A percentile compares a stretch with the other conserved stretches of the same genome.
Evolutionary conservation across 2,888 invertebrate species (phyloP).

Genomic region (Heteromyza rotundicornis): DNA sequence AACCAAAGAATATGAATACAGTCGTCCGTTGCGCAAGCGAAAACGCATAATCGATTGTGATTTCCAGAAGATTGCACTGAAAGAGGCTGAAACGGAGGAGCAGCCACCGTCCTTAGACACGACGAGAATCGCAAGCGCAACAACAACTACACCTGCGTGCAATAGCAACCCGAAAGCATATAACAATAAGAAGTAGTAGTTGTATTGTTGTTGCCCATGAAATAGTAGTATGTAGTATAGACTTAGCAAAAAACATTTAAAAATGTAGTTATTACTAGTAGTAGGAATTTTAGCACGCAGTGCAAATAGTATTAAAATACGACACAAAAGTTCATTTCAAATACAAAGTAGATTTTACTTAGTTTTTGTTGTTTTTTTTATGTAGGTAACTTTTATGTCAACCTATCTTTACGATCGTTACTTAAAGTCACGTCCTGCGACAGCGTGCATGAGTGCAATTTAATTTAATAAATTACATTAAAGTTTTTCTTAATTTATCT

Average conservation of each 20-base stretch:
- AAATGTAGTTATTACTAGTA: too few species aligned
- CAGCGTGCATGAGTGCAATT: too few species aligned
- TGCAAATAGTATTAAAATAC: constrained; percentile 28
- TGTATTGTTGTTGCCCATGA: not conserved
- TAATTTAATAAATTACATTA: too few species aligned
- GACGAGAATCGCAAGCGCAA: too few species aligned
- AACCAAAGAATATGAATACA: constrained; percentile 61
- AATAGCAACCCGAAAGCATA: constrained; percentile 31
- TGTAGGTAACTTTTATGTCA: too few species aligned
- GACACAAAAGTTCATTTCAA: constrained; percentile 12
- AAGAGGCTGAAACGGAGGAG: constrained; percentile 28
- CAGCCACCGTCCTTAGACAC: not conserved
- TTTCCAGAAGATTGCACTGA: constrained; percentile 54
- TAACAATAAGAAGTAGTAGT: constrained; percentile 14
- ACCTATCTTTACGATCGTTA: too few species aligned
- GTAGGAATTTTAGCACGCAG: constrained; percentile 9
- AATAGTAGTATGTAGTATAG: not conserved
- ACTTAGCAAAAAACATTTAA: too few species aligned
- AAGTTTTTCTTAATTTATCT: too few species aligned
- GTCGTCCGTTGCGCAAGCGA: constrained; percentile 68
- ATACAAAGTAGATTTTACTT: too few species aligned
- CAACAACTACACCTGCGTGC: constrained; percentile 10
- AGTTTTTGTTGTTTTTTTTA: too few species aligned
- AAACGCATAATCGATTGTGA: constrained; percentile 69
- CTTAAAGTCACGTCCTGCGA: too few species aligned